Base-by-base conservation (phyloP, 1,140 invertebrate genomes). In the Magallana gigas region DNA sequence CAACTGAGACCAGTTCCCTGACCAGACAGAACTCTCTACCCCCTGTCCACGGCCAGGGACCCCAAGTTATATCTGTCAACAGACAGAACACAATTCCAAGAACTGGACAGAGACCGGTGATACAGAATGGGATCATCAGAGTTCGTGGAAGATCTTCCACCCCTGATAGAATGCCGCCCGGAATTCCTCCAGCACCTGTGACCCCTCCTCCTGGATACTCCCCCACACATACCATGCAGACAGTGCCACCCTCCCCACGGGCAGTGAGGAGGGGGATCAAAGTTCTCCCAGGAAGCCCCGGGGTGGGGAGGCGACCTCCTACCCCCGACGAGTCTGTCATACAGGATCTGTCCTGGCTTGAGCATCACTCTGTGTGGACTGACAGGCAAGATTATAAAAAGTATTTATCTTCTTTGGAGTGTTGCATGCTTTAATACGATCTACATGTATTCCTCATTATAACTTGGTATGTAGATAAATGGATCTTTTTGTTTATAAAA, bases 291-390 rank as follows among this genome's bases (percentile, higher is more conserved):
- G 88, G 87, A 8, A 89, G 88, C 85, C 88, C 88, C 3, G 64
- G 81, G 57, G 16, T 62, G 29, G 18, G 59, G 6, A 83, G 86
- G 36, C 57, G 88, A 56, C 88, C 88, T 16, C 85, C 88, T 14
- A 89, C 85, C 57, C 88, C 88, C 29, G 88, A 89, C 57, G 88
- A 89, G 12, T 89, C 88, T 18, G 86, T 89, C 12, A 16, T 89
- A 58, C 71, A 87, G 14, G 88, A 89, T 36, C 62, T 89, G 68
- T 89, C 88, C 1, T 89, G 88, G 88, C 76, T 89, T 82, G 85
- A 89, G 76, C 88, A 89, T 64, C 85, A 87, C 36, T 80, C 84
- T 16, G 76, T 89, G 48, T 89, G 88, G 88, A 82, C 80, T 56
- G 88, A 89, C 87, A 89, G 88, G 88, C 88, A 89, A 89, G 88